Evolutionary conservation across 92 coral and sea anemone genomes (phyloP), one percentile per base, ranked within the genome.

Genomic region (Metridium senile): DNA sequence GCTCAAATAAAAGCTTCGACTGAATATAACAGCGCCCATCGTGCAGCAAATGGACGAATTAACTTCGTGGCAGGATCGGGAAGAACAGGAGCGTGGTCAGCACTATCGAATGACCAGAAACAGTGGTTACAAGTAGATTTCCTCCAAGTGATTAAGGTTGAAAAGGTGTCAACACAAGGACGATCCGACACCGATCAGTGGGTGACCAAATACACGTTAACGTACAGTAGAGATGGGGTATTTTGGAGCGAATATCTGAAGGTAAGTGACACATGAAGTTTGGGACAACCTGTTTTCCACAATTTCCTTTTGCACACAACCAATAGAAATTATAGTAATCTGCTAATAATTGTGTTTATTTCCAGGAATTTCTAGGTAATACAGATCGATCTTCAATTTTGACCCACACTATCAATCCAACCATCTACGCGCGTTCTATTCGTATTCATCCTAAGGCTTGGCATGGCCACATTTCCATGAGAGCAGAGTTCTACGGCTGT

Each of bases 141-240:
- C 1, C 22, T 20, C 0, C 3, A 0, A 19, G 16, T 54, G 0
- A 20, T 20, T 1, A 8, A 0, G 1, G 22, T 76, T 0, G 62
- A 70, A 25, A 29, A 63, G 51, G 70, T 76, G 2, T 70, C 81
- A 22, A 76, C 74, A 25, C 81, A 76, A 64, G 81, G 81, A 19
- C 52, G 74, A 39, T 63, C 13, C 11, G 66, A 20, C 19, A 2
- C 4, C 29, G 18, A 13, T 9, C 66, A 77, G 18, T 77, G 82
- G 82, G n/a, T n/a, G n/a, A n/a, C n/a, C n/a, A n/a, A n/a, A n/a
- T n/a, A n/a, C n/a, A n/a, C n/a, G n/a, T n/a, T n/a, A n/a, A n/a
- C n/a, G n/a, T n/a, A n/a, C n/a, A n/a, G n/a, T n/a, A n/a, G n/a
- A n/a, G n/a, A n/a, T 45, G 51, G 51, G 7, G 16, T 45, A 45